Evolutionary conservation across 2,888 invertebrate genomes (phyloP).

Genomic region (Plemyria rubiginata): DNA sequence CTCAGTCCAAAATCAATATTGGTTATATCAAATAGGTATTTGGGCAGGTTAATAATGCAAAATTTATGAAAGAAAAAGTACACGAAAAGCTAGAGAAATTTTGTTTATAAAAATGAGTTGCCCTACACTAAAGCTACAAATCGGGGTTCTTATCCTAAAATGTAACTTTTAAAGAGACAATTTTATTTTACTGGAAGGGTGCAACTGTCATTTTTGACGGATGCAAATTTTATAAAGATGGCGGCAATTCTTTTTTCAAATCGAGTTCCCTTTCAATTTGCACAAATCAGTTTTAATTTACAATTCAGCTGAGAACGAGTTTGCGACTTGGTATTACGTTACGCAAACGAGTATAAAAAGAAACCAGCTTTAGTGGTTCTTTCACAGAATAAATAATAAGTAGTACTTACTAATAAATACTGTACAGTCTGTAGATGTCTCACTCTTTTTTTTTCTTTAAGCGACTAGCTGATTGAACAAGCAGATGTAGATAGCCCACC

Average conservation of each 20-base stretch:
- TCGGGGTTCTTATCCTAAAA: too few species aligned
- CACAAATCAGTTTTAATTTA: slow-evolving; percentile 39
- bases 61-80: too few species aligned
- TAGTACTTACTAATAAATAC: background rate
- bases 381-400: slow-evolving; percentile 34
- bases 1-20: background rate
- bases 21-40: background rate
- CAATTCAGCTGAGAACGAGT: slow-evolving; percentile 37
- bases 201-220: slow-evolving; percentile 1
- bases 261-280: slow-evolving; percentile 33
- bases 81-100: too few species aligned
- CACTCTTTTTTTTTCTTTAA: background rate
- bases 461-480: too few species aligned
- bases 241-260: slow-evolving; percentile 18
- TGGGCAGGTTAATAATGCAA: too few species aligned
- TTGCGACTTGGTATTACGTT: slow-evolving; percentile 52
- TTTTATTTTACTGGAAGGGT: background rate
- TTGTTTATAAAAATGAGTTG: too few species aligned
- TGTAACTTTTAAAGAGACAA: background rate
- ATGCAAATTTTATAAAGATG: slow-evolving; percentile 19
- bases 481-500: too few species aligned
- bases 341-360: slow-evolving; percentile 65
- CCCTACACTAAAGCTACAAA: too few species aligned
- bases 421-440: background rate
- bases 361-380: slow-evolving; percentile 63